Conservation (phyloP, 2,113 vertebrate species). For the Ornithorhynchus anatinus region DNA sequence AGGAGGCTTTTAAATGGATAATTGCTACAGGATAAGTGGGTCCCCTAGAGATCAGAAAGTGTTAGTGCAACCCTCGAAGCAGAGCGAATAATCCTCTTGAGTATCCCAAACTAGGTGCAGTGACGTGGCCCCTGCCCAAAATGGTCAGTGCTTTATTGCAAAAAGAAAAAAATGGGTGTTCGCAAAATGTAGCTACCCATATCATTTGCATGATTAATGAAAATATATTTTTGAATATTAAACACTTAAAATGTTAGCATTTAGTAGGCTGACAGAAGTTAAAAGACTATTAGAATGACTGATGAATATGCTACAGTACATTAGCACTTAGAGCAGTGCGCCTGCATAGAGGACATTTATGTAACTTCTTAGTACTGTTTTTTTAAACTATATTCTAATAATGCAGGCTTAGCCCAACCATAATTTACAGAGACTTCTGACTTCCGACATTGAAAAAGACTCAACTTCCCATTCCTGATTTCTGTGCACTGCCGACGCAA, state of each 20-base stretch:
- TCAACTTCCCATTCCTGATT: neutral
- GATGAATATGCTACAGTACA: conserved; percentile 55
- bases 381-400: conserved; percentile 30
- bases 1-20: no score
- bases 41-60: no score
- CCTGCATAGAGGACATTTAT: conserved; percentile 53
- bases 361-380: conserved; percentile 31
- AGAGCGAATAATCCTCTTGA: no score
- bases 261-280: conserved; percentile 55
- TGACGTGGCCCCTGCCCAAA: no score
- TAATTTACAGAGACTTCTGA: neutral
- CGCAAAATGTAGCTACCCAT: conserved; percentile 47
- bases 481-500: conserved; percentile 17
- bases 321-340: conserved; percentile 28
- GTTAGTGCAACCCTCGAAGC: no score
- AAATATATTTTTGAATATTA: conserved; percentile 61
- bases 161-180: conserved; percentile 10
- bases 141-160: conserved; percentile 25
- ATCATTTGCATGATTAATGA: conserved; percentile 56
- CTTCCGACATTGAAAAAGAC: conserved; percentile 7
- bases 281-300: conserved; percentile 58
- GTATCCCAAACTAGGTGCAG: no score
- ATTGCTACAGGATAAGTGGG: no score
- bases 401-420: conserved; percentile 30
- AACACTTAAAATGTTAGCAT: conserved; percentile 57